phyloP scores from a whole-genome alignment of 2,888 invertebrate genomes.

The Schrankia costaestrigalis region DNA sequence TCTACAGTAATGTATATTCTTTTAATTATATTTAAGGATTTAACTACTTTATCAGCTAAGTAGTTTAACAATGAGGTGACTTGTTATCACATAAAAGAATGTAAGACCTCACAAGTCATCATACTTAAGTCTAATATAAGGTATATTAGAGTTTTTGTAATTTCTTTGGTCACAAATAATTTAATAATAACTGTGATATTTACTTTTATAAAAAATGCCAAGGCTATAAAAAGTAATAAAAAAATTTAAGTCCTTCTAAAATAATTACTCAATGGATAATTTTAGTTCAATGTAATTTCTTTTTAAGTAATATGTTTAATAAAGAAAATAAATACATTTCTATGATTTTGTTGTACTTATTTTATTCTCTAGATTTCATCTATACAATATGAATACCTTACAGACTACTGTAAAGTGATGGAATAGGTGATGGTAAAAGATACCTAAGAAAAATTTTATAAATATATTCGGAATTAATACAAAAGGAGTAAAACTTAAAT shows the following conservation, averaged over 20 bases:
- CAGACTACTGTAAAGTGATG: background rate
- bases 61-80: slow-evolving; percentile 36
- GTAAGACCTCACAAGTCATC: slow-evolving; percentile 45
- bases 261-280: slow-evolving; percentile 41
- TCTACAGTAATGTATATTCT: slow-evolving; percentile 38
- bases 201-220: slow-evolving; percentile 76
- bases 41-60: slow-evolving; percentile 28
- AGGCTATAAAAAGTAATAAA: slow-evolving; percentile 69
- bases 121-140: slow-evolving; percentile 42
- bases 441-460: background rate
- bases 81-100: slow-evolving; percentile 31
- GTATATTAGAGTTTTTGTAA: slow-evolving; percentile 47
- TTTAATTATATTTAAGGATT: slow-evolving; percentile 27
- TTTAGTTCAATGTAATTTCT: slow-evolving; percentile 42
- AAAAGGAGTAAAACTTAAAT: no score
- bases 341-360: slow-evolving; percentile 20
- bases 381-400: background rate
- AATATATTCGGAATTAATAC: slow-evolving; percentile 18
- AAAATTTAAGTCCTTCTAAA: slow-evolving; percentile 43
- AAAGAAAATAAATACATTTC: slow-evolving; percentile 36
- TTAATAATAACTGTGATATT: slow-evolving; percentile 80
- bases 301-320: slow-evolving; percentile 41
- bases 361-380: no score
- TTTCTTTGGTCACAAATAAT: slow-evolving; percentile 74
- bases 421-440: slow-evolving; percentile 1